Percentiles rank a stretch among this genome's conserved stretches.
Conservation (phyloP, 2,888 invertebrate species). For the Tromatobia lineatoria region DNA sequence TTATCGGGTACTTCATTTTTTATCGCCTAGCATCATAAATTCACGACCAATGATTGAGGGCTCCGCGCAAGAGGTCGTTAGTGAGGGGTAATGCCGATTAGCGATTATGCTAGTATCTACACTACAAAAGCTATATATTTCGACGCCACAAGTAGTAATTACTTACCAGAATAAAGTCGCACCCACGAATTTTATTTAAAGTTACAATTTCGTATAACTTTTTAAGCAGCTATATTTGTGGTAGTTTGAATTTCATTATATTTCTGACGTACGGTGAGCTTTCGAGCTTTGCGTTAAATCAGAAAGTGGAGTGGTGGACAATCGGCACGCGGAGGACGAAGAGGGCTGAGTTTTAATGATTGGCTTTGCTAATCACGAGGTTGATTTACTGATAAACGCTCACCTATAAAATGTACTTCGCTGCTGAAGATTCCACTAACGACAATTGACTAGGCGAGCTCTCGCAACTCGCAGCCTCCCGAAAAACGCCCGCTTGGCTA, state of each 20-base stretch:
- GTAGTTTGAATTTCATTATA: not conserved
- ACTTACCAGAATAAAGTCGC: not conserved
- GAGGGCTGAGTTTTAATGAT: slow-evolving; percentile 47
- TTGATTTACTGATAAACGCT: slow-evolving; percentile 75
- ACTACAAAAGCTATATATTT: not conserved
- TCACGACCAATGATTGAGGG: not conserved
- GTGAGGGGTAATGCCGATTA: not conserved
- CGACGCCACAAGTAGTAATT: not conserved
- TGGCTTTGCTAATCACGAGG: slow-evolving; percentile 72
- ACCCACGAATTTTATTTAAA: not conserved
- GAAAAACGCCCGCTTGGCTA: not conserved
- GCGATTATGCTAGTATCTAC: not conserved
- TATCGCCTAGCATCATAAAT: not conserved
- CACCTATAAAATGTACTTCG: slow-evolving; percentile 77
- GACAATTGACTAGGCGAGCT: slow-evolving; percentile 43
- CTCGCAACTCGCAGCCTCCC: not conserved
- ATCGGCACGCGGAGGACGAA: slow-evolving; percentile 29
- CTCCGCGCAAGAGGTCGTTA: not conserved
- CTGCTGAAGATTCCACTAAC: slow-evolving; percentile 61
- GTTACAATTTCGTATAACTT: not conserved
- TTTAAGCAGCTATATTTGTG: not conserved
- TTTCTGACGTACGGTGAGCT: not conserved
- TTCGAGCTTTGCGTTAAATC: not conserved
- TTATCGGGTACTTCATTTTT: not conserved
- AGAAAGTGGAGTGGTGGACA: slow-evolving; percentile 31